Percentiles rank a stretch among this genome's conserved stretches.
These are phyloP conservation scores for Caenorhabditis panamensis DNA, from an alignment of 2,888 invertebrate species.

Conservation along the genomic window DNA sequence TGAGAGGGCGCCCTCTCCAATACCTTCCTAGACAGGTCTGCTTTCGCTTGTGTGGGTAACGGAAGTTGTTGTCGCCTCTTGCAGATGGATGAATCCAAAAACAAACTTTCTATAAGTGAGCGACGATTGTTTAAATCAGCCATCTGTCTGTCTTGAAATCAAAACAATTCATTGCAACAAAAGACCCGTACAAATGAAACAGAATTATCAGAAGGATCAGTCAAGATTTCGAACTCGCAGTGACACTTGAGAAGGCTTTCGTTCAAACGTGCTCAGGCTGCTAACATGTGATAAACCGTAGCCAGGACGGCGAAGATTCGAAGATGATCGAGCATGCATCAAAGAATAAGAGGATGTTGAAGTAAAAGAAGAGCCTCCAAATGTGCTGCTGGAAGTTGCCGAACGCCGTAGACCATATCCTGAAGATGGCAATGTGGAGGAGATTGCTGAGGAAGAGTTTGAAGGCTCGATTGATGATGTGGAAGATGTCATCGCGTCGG, in stretches of 20 bases:
- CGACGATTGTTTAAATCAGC: too few species aligned
- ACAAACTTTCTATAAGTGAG: too few species aligned
- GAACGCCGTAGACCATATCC: conserved; percentile 58
- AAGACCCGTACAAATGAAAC: conserved; percentile 22
- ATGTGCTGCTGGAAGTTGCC: conserved; percentile 63
- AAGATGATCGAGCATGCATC: conserved; percentile 53
- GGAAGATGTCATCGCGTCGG: conserved; percentile 58
- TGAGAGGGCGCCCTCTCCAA: too few species aligned
- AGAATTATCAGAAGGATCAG: conserved; percentile 25
- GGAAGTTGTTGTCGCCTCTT: too few species aligned
- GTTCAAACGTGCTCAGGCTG: conserved; percentile 72
- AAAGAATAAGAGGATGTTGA: conserved; percentile 62
- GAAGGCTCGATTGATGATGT: conserved; percentile 36
- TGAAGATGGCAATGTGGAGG: conserved; percentile 27
- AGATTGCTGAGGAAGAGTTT: conserved; percentile 11
- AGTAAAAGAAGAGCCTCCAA: conserved; percentile 55
- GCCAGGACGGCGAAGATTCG: conserved; percentile 71
- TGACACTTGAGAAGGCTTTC: conserved; percentile 76
- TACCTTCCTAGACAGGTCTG: too few species aligned
- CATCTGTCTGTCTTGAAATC: too few species aligned
- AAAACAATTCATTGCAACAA: conserved; percentile 26
- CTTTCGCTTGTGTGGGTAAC: too few species aligned
- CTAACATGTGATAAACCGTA: conserved; percentile 77
- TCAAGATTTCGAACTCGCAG: conserved; percentile 67
- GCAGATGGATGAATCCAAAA: too few species aligned